Evolutionary conservation across 2,797 vertebrate genomes (phyloP).

Genomic region (Acanthurus leucopareius): DNA sequence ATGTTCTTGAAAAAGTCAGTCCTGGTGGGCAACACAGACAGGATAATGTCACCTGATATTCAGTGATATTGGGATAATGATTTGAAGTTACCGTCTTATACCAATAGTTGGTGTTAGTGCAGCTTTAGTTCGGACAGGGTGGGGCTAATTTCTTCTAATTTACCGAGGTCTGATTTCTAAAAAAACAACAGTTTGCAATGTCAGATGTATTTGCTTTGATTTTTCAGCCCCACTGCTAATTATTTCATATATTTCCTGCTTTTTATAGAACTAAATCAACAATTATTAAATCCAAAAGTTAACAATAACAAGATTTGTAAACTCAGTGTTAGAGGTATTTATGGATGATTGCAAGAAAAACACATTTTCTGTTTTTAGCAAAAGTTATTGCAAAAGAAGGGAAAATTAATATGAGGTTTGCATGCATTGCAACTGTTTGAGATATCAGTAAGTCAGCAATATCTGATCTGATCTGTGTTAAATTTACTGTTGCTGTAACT

Average conservation of each 20-base stretch:
- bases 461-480: conserved; percentile 72
- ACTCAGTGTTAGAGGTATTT: not conserved
- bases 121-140: conserved; percentile 41
- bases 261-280: conserved; percentile 20
- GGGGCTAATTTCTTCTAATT: conserved; percentile 32
- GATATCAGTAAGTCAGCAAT: conserved; percentile 56
- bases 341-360: conserved; percentile 17
- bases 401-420: not conserved
- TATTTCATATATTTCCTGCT: conserved; percentile 18
- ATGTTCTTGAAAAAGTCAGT: conserved; percentile 73
- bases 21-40: conserved; percentile 68
- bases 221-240: conserved; percentile 16
- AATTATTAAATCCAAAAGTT: conserved; percentile 22
- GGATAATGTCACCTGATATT: conserved; percentile 73
- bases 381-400: conserved; percentile 1
- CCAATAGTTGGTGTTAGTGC: conserved; percentile 38
- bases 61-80: conserved; percentile 64
- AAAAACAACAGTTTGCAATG: conserved; percentile 30
- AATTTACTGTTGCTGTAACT: conserved; percentile 73
- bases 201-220: conserved; percentile 17
- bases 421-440: conserved; percentile 18
- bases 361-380: not conserved
- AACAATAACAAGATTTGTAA: not conserved
- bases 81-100: conserved; percentile 58
- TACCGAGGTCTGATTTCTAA: conserved; percentile 7